phyloP scores from a whole-genome alignment of 2,888 invertebrate species.

The Drosophila robusta region DNA sequence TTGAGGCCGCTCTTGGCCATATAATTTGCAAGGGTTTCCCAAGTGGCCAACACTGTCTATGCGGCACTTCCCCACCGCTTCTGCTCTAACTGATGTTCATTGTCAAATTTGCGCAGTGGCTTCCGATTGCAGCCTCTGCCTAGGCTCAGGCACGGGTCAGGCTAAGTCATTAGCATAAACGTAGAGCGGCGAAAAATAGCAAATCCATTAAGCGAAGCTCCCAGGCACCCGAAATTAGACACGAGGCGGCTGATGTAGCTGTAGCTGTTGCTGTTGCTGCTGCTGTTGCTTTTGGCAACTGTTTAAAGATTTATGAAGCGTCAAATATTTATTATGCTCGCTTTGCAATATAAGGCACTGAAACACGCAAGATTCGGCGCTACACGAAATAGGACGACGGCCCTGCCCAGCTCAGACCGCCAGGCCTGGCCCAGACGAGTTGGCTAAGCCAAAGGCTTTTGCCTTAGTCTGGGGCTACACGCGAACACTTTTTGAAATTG shows the following conservation, averaged over 20 bases:
- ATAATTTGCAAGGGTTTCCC: constrained; percentile 81
- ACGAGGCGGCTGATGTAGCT: constrained; percentile 28
- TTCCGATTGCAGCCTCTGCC: constrained; percentile 65
- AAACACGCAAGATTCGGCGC: constrained; percentile 71
- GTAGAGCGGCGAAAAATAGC: constrained; percentile 71
- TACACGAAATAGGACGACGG: constrained; percentile 72
- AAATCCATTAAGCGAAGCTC: constrained; percentile 71
- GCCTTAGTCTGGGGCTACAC: constrained; percentile 47
- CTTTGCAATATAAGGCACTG: constrained; percentile 81
- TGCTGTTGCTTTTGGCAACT: constrained; percentile 73
- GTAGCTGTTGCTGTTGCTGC: constrained; percentile 23
- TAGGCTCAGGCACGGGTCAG: constrained; percentile 26
- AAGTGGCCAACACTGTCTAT: constrained; percentile 62
- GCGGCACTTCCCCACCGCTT: not conserved
- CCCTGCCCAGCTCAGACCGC: constrained; percentile 8
- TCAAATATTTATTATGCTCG: constrained; percentile 83
- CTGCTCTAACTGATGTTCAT: constrained; percentile 38
- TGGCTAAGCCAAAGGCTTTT: constrained; percentile 58
- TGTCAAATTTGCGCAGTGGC: constrained; percentile 74
- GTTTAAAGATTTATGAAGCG: constrained; percentile 83
- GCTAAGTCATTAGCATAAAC: constrained; percentile 76
- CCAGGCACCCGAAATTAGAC: constrained; percentile 41
- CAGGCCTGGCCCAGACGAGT: constrained; percentile 8
- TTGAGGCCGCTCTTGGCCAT: constrained; percentile 65
- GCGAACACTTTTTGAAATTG: constrained; percentile 80